Percentiles rank a stretch among this genome's conserved stretches.
These are phyloP conservation scores for Mycetomoellerius zeteki DNA, from an alignment of 1,140 invertebrate species.

Conservation along the genomic window DNA sequence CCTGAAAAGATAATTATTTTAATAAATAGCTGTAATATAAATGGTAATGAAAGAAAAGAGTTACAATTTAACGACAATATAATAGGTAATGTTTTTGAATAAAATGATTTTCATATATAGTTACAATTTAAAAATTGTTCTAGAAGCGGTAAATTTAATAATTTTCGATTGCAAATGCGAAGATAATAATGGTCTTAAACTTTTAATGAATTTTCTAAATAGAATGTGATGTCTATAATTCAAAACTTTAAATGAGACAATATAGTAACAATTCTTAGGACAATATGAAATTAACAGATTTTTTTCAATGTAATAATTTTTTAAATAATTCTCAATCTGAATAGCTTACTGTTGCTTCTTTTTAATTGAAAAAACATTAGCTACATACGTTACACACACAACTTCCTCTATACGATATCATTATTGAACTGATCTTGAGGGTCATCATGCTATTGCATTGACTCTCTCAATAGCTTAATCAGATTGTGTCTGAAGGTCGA, in stretches of 20 bases:
- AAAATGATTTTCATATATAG: too few relatives aligned
- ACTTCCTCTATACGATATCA: slow-evolving; percentile 28
- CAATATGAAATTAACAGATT: not conserved
- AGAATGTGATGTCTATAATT: not conserved
- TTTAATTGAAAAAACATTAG: slow-evolving; percentile 18
- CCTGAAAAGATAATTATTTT: not conserved
- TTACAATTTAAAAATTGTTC: slow-evolving; percentile 2
- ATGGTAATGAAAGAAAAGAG: too few relatives aligned
- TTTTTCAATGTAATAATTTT: not conserved
- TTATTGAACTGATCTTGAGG: slow-evolving; percentile 59
- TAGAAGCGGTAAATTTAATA: not conserved
- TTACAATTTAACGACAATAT: too few relatives aligned
- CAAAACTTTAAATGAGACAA: slow-evolving; percentile 2
- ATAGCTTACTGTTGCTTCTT: not conserved
- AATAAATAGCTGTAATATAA: not conserved
- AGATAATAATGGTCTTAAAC: not conserved
- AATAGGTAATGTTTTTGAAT: too few relatives aligned
- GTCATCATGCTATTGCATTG: slow-evolving; percentile 45
- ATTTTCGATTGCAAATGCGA: not conserved
- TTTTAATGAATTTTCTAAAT: slow-evolving; percentile 1
- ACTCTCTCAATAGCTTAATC: slow-evolving; percentile 50
- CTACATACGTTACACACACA: not conserved
- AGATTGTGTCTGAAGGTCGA: slow-evolving; percentile 54
- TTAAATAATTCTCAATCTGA: not conserved
- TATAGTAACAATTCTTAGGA: too few relatives aligned